Percentiles rank a stretch among this genome's conserved stretches.
Conservation (phyloP, 2,797 vertebrate species). For the Lagocephalus sceleratus region DNA sequence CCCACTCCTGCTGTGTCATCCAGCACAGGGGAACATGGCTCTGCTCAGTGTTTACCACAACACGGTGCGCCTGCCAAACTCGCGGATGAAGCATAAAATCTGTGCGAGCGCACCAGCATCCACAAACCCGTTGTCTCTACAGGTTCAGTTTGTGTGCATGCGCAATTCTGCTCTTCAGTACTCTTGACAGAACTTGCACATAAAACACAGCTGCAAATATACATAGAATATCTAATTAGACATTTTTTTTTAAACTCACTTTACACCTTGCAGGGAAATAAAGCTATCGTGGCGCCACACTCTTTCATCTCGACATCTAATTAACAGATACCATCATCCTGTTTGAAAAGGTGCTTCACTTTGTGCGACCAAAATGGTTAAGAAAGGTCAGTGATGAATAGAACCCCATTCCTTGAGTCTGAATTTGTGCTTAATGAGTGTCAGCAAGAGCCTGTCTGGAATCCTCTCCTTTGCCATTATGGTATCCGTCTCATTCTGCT, state of each 20-base stretch:
- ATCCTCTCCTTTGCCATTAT: slow-evolving; percentile 18
- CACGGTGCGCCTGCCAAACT: neutral
- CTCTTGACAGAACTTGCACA: no score
- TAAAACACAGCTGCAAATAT: no score
- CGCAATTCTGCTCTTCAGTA: no score
- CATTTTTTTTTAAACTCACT: no score
- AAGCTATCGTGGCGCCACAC: neutral
- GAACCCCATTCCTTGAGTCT: neutral
- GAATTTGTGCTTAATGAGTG: slow-evolving; percentile 10
- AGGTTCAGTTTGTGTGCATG: no score
- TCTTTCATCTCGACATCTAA: neutral
- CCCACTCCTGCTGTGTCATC: neutral
- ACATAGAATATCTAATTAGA: no score
- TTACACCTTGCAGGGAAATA: neutral
- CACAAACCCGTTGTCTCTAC: neutral
- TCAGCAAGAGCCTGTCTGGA: neutral
- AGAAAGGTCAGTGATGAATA: slow-evolving; percentile 4
- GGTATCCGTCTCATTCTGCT: slow-evolving; percentile 16
- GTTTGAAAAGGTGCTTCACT: slow-evolving; percentile 4
- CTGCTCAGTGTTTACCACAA: neutral
- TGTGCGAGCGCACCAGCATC: neutral
- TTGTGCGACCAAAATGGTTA: neutral
- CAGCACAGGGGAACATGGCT: neutral
- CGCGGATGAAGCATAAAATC: neutral
- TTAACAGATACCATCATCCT: neutral